These are phyloP conservation scores for Pristis pectinata DNA, from an alignment of 2,797 vertebrate genomes.

Conservation along the genomic window DNA sequence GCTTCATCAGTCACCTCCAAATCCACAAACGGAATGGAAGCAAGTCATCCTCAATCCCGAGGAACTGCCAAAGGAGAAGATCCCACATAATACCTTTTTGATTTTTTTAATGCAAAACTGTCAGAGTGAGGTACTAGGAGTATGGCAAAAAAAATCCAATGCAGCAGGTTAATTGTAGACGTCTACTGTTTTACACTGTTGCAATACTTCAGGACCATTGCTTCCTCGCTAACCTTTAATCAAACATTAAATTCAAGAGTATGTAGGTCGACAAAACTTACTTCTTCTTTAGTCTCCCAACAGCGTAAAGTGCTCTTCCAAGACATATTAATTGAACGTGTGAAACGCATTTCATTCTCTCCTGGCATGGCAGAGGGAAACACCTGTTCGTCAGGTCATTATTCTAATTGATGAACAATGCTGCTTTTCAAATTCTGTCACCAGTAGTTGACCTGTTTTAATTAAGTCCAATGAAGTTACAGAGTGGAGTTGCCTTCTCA, in stretches of 20 bases:
- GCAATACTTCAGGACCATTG: not conserved
- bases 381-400: not conserved
- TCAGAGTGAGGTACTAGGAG: not conserved
- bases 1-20: too few species aligned
- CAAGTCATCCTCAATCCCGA: too few species aligned
- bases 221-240: not conserved
- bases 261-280: too few species aligned
- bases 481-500: not conserved
- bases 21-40: too few species aligned
- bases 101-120: not conserved
- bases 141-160: not conserved
- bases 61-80: too few species aligned
- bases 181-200: not conserved
- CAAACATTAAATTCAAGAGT: not conserved
- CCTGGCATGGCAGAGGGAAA: not conserved
- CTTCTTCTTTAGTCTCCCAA: constrained; percentile 10
- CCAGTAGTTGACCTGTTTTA: not conserved
- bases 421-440: not conserved
- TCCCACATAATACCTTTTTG: too few species aligned
- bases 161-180: not conserved
- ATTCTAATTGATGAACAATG: not conserved
- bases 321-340: not conserved
- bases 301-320: not conserved
- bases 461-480: not conserved
- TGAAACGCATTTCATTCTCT: not conserved